phyloP scores from a whole-genome alignment of 2,888 invertebrate genomes.

The Pomacea canaliculata region DNA sequence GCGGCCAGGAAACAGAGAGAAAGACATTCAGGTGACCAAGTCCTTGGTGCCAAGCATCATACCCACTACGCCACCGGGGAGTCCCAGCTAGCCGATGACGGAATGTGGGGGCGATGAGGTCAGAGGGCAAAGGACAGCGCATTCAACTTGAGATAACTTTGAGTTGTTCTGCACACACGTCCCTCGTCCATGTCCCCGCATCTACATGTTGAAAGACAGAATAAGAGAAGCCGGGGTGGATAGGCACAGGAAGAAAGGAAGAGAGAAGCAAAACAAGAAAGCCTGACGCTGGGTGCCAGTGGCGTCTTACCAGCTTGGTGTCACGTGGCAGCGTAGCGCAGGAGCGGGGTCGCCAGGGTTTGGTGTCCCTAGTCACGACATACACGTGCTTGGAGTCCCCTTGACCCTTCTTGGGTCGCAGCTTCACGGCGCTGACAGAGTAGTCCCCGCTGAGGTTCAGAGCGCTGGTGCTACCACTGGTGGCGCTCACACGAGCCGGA shows the following conservation, averaged over 20 bases:
- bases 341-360: slow-evolving; percentile 30
- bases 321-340: slow-evolving; percentile 46
- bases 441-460: slow-evolving; percentile 22
- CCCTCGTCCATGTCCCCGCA: not conserved
- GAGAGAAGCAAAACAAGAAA: not conserved
- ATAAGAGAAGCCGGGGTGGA: not conserved
- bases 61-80: too few relatives aligned
- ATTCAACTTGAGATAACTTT: not conserved
- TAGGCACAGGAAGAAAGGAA: not conserved
- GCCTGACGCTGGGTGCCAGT: not conserved
- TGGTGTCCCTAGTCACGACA: slow-evolving; percentile 34
- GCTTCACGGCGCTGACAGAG: slow-evolving; percentile 25
- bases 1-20: too few relatives aligned
- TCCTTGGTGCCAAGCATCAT: too few relatives aligned
- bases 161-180: not conserved
- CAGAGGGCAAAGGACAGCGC: too few relatives aligned
- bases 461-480: slow-evolving; percentile 13
- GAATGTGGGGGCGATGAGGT: too few relatives aligned
- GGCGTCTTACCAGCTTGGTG: slow-evolving; percentile 38
- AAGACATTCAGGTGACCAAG: too few relatives aligned
- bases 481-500: not conserved
- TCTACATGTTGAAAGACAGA: not conserved
- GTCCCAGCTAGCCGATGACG: too few relatives aligned
- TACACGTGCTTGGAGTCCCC: slow-evolving; percentile 33
- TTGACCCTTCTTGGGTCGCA: slow-evolving; percentile 32